Base-by-base conservation (phyloP, 2,113 vertebrate species). In the Picathartes gymnocephalus region DNA sequence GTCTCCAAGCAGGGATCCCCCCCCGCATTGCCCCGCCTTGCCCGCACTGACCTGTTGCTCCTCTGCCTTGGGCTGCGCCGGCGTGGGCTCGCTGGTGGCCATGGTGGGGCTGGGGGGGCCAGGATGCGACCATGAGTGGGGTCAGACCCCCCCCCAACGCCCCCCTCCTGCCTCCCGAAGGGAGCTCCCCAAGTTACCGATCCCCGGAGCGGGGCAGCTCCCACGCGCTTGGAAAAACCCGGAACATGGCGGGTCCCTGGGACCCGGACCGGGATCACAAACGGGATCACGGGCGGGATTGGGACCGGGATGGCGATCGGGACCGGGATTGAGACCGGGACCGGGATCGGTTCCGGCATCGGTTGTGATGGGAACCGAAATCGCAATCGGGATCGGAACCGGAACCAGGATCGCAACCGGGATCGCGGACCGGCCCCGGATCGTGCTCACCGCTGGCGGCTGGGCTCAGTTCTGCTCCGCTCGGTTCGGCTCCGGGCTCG, bases 41-140 rank as follows among this genome's bases (percentile, higher is more conserved):
- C 24, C 37, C 54, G 37, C 54, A 66, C 95, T 47, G 11, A 93
- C 95, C 93, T 95, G 88, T 15, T 60, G 91, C 78, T 96, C 95
- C 65, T 95, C 92, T 0, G 45, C 82, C 74, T 95, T 78, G 47
- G 89, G 65, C 65, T 89, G 70, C 7, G 12, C 82, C 15, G n/a
- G 28, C 4, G 31, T 20, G 42, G 86, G 47, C 54, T 96, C 91
- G 47, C 56, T 87, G 65, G 45, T 53, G 86, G 91, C 93, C 95
- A 96, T 93, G 93, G 56, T 3, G 31, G 37, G 27, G n/a, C 81
- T 91, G 71, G 8, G 47, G 53, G 30, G 23, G 19, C 53, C 44
- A 23, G 87, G 62, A 64, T 13, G 48, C 20, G 45, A 15, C 7
- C 23, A 57, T 78, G 65, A 90, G 81, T 1, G 72, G 47, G 54